Percentiles rank a stretch among this genome's conserved stretches.
phyloP scores from a whole-genome alignment of 2,888 invertebrate genomes.

The Dynastes tityus region DNA sequence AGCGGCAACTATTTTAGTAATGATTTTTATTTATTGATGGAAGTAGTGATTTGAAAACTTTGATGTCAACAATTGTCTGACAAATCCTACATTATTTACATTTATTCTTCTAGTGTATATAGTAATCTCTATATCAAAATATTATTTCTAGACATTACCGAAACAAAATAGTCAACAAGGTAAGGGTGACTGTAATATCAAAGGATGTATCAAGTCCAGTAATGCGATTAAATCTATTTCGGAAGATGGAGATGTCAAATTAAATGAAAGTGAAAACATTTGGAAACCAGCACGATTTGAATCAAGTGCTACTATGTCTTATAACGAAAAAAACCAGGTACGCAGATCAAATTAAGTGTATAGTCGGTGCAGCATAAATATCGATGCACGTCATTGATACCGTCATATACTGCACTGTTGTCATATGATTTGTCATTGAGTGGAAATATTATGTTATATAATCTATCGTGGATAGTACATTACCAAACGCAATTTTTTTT shows the following conservation, averaged over 20 bases:
- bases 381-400: neutral
- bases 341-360: slow-evolving; percentile 12
- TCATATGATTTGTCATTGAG: too few species aligned
- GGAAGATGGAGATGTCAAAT: slow-evolving; percentile 84
- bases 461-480: too few species aligned
- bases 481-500: too few species aligned
- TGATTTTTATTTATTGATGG: slow-evolving; percentile 41
- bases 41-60: slow-evolving; percentile 50
- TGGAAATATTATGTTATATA: too few species aligned
- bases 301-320: slow-evolving; percentile 65
- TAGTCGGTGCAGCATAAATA: neutral
- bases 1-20: slow-evolving; percentile 5
- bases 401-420: too few species aligned
- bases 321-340: slow-evolving; percentile 72
- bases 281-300: slow-evolving; percentile 87
- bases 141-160: slow-evolving; percentile 55
- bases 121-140: slow-evolving; percentile 19
- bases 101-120: slow-evolving; percentile 5
- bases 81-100: slow-evolving; percentile 7
- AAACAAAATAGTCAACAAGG: slow-evolving; percentile 71
- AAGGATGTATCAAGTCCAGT: slow-evolving; percentile 67
- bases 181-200: slow-evolving; percentile 64
- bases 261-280: slow-evolving; percentile 90
- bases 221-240: slow-evolving; percentile 79
- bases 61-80: slow-evolving; percentile 29